Evolutionary conservation across 2,888 invertebrate genomes (phyloP).

Genomic region (Dryocosmus kuriphilus): DNA sequence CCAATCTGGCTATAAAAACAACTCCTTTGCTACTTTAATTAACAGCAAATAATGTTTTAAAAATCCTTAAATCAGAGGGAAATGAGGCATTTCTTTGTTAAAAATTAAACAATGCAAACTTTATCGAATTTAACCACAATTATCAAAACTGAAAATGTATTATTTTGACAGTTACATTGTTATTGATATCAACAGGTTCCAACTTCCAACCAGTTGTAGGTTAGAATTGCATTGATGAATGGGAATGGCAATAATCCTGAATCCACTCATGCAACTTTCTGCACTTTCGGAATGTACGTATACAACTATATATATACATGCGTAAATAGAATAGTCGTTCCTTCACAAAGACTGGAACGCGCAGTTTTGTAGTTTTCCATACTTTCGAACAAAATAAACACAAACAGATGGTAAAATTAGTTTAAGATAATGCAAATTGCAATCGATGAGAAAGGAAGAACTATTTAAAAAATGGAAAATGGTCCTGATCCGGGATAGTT

Average conservation of each 20-base stretch:
- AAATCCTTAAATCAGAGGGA: neutral
- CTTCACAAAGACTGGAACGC: neutral
- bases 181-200: constrained; percentile 16
- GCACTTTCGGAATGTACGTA: constrained; percentile 3
- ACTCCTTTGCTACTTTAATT: neutral
- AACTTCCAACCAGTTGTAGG: neutral
- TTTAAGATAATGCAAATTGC: neutral
- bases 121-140: neutral
- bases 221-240: constrained; percentile 34
- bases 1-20: neutral
- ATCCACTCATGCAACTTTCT: constrained; percentile 18
- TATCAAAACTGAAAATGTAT: neutral
- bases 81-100: neutral
- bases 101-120: neutral
- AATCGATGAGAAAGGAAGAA: neutral
- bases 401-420: neutral
- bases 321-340: neutral
- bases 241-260: no score
- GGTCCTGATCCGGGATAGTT: constrained; percentile 30
- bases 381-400: neutral
- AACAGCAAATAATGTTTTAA: neutral
- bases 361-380: neutral
- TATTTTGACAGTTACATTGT: constrained; percentile 11
- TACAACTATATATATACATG: constrained; percentile 1
- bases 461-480: neutral